Evolutionary conservation across 1,140 invertebrate genomes (phyloP).

Genomic region (Zaprionus taronus): DNA sequence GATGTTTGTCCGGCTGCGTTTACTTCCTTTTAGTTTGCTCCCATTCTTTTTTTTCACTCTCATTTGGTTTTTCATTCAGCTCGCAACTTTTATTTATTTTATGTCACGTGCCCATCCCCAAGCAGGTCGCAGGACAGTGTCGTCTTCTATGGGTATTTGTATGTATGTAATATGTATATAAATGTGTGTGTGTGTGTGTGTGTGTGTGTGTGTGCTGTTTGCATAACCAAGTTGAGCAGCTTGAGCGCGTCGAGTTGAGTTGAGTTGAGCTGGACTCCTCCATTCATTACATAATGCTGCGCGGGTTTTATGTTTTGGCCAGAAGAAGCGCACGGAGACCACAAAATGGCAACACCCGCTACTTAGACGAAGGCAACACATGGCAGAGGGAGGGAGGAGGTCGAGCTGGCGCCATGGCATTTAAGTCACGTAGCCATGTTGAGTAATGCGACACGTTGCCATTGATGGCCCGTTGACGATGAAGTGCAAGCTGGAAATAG

Average conservation of each 20-base stretch:
- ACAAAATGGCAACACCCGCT: conserved; percentile 57
- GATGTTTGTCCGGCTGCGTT: conserved; percentile 7
- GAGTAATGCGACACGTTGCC: conserved; percentile 80
- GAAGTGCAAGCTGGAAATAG: conserved; percentile 78
- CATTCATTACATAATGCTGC: conserved; percentile 76
- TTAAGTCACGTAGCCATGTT: conserved; percentile 78
- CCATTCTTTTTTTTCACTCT: conserved; percentile 10
- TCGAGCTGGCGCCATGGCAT: conserved; percentile 58
- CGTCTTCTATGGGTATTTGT: not conserved
- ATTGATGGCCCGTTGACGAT: conserved; percentile 80
- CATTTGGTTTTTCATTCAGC: not conserved
- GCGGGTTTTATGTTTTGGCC: conserved; percentile 54
- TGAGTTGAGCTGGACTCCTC: conserved; percentile 38
- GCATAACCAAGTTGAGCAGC: conserved; percentile 59
- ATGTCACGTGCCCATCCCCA: conserved; percentile 49
- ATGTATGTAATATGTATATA: not conserved
- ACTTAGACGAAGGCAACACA: not conserved
- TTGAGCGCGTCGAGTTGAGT: conserved; percentile 30
- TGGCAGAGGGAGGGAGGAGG: not conserved
- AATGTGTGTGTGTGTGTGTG: not conserved
- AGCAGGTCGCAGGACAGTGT: not conserved
- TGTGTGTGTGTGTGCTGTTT: conserved; percentile 34
- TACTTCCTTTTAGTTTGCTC: not conserved
- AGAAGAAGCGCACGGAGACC: conserved; percentile 29
- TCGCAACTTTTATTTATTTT: conserved; percentile 9